Percentiles rank a stretch among this genome's conserved stretches.
phyloP scores from a whole-genome alignment of 2,113 vertebrate genomes.

The Cygnus atratus region DNA sequence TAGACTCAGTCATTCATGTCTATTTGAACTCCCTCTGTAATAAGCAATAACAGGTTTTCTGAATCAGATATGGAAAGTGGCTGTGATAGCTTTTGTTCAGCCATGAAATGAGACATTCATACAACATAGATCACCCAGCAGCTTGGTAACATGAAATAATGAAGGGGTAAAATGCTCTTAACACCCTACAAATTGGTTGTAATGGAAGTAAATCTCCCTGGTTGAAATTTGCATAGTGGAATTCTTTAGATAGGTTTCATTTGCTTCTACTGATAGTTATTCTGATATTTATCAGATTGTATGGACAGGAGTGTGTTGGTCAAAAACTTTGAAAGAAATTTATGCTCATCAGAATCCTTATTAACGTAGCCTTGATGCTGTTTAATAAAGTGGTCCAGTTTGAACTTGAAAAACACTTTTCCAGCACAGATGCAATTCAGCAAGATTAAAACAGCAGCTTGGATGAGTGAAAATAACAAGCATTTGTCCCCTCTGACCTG shows the following conservation, averaged over 20 bases:
- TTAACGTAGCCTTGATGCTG: background rate
- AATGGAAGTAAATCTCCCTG: background rate
- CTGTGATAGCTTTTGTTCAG: background rate
- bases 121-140: slow-evolving; percentile 21
- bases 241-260: background rate
- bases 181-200: background rate
- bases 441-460: background rate
- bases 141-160: background rate
- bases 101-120: background rate
- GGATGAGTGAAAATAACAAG: background rate
- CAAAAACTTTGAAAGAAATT: background rate
- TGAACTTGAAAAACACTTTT: background rate
- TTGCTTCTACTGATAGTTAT: background rate
- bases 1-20: background rate
- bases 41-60: background rate
- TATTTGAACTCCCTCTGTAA: background rate
- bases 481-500: background rate
- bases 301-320: background rate
- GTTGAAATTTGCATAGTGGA: background rate
- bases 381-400: background rate
- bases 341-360: background rate
- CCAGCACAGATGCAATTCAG: background rate
- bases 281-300: background rate
- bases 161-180: background rate
- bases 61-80: background rate